Evolutionary conservation across 2,113 vertebrate species (phyloP).

Genomic region (Solea senegalensis): DNA sequence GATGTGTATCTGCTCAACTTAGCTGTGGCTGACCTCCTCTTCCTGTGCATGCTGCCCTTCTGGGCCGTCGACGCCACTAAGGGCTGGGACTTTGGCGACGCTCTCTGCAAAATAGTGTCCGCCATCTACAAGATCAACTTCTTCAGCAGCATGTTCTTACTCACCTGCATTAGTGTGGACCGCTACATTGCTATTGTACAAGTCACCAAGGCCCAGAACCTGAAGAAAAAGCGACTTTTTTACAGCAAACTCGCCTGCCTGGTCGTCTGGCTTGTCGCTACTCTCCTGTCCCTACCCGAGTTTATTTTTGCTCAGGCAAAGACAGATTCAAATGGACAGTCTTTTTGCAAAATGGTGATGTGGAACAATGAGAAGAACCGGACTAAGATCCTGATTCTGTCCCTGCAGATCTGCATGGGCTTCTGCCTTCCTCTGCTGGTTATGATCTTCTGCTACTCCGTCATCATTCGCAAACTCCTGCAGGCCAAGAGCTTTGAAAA

Average conservation of each 20-base stretch:
- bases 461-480: slow-evolving; percentile 87
- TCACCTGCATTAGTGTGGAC: slow-evolving; percentile 91
- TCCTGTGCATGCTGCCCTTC: slow-evolving; percentile 90
- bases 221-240: slow-evolving; percentile 79
- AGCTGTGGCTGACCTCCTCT: slow-evolving; percentile 89
- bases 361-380: slow-evolving; percentile 32
- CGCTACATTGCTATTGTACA: slow-evolving; percentile 88
- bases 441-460: slow-evolving; percentile 87
- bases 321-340: rapidly evolving
- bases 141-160: slow-evolving; percentile 88
- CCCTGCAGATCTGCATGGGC: slow-evolving; percentile 85
- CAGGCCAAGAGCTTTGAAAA: slow-evolving; percentile 88
- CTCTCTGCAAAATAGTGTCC: slow-evolving; percentile 84
- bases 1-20: slow-evolving; percentile 89
- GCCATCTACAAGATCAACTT: slow-evolving; percentile 91
- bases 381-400: slow-evolving; percentile 80
- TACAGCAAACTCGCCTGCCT: slow-evolving; percentile 84
- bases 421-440: slow-evolving; percentile 87
- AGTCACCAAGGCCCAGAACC: slow-evolving; percentile 81
- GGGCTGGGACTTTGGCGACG: slow-evolving; percentile 83
- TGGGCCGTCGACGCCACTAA: slow-evolving; percentile 82
- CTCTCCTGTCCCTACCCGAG: slow-evolving; percentile 86
- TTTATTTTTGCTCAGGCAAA: slow-evolving; percentile 83
- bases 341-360: slow-evolving; percentile 81
- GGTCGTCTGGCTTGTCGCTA: slow-evolving; percentile 81